A percentile compares a stretch with the other conserved stretches of the same genome.
Conservation (phyloP, 2,888 invertebrate genomes). For the Caenorhabditis sp. region DNA sequence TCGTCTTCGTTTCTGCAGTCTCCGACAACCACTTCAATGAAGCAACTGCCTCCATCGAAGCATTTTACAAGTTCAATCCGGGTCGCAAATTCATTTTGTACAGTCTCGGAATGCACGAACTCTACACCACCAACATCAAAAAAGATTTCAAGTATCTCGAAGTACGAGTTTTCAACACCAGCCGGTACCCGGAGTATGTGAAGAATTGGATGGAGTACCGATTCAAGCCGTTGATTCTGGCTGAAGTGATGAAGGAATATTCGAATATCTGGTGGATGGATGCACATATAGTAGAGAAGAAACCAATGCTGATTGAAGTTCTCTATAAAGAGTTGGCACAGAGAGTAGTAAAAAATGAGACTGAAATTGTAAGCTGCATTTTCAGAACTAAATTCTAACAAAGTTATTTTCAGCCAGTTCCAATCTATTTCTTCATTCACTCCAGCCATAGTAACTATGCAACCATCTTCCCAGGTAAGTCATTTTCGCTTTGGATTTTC, state of each 20-base stretch:
- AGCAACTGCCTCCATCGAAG: conserved; percentile 1
- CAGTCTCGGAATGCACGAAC: conserved; percentile 17
- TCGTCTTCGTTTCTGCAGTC: conserved; percentile 34
- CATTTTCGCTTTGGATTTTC: neutral
- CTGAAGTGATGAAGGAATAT: conserved; percentile 57
- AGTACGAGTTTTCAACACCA: conserved; percentile 44
- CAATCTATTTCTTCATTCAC: conserved; percentile 52
- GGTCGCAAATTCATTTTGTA: conserved; percentile 42
- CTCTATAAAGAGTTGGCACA: conserved; percentile 26
- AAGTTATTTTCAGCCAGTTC: conserved; percentile 14
- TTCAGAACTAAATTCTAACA: neutral
- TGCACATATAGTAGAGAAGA: conserved; percentile 53
- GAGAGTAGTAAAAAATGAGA: neutral
- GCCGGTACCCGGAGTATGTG: conserved; percentile 40
- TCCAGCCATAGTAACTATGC: conserved; percentile 63
- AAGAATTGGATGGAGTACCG: conserved; percentile 58
- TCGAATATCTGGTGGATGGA: conserved; percentile 64
- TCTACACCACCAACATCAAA: conserved; percentile 13
- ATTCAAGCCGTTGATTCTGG: conserved; percentile 60
- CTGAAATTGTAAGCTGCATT: neutral
- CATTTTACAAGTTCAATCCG: conserved; percentile 44
- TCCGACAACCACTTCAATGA: conserved; percentile 60
- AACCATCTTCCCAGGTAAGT: conserved; percentile 23
- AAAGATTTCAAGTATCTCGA: conserved; percentile 25
- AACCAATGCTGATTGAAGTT: conserved; percentile 27